phyloP scores from a whole-genome alignment of 2,888 invertebrate species.

The Lydus trimaculatus region DNA sequence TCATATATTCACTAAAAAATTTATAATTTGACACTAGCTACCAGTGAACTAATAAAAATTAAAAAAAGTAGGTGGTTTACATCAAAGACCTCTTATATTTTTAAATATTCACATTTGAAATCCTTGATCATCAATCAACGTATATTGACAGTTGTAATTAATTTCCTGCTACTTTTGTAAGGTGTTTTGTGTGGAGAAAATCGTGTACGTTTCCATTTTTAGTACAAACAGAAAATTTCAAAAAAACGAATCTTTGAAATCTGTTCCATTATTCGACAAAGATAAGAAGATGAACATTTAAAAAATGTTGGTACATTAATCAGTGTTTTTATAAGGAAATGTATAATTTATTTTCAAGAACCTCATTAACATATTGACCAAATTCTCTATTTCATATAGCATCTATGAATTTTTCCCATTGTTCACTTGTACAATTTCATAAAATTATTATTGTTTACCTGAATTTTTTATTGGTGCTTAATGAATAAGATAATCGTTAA shows the following conservation, averaged over 20 bases:
- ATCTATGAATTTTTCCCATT: neutral
- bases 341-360: slow-evolving; percentile 11
- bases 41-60: neutral
- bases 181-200: neutral
- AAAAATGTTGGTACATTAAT: neutral
- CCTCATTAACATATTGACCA: slow-evolving; percentile 6
- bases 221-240: neutral
- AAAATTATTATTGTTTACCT: neutral
- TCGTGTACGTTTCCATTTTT: neutral
- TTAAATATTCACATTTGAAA: slow-evolving; percentile 1
- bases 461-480: neutral
- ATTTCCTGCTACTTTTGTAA: slow-evolving; percentile 4
- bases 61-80: neutral
- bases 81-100: neutral
- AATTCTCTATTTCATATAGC: neutral
- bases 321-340: slow-evolving; percentile 1
- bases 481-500: neutral
- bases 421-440: neutral
- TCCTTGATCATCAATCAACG: slow-evolving; percentile 1
- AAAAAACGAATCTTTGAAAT: neutral
- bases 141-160: slow-evolving; percentile 11
- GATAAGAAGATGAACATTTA: neutral
- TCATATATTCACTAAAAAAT: neutral
- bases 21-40: neutral
- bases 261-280: neutral